Percentiles rank a stretch among this genome's conserved stretches.
Conservation (phyloP, 2,888 invertebrate species). For the Helleia helle region DNA sequence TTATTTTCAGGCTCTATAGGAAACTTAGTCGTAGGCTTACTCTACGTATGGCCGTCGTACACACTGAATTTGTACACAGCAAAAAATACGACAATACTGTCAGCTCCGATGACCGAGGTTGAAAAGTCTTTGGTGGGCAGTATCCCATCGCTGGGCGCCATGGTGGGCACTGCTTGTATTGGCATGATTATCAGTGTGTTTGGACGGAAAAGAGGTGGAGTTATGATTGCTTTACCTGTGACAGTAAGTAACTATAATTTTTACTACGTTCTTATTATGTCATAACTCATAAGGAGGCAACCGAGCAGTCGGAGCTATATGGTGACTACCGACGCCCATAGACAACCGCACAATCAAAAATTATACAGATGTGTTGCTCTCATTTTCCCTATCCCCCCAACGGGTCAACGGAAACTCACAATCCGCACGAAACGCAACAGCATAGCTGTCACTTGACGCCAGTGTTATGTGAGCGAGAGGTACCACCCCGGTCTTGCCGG, state of each 20-base stretch:
- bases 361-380: too few relatives aligned
- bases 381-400: too few relatives aligned
- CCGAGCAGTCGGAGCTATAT: too few relatives aligned
- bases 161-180: conserved; percentile 56
- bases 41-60: conserved; percentile 76
- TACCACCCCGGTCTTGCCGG: too few relatives aligned
- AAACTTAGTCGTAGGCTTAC: conserved; percentile 36
- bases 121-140: conserved; percentile 71
- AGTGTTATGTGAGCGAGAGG: too few relatives aligned
- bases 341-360: too few relatives aligned
- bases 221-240: conserved; percentile 66
- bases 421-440: too few relatives aligned
- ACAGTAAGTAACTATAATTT: conserved; percentile 41
- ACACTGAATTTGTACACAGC: conserved; percentile 55
- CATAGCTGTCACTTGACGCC: too few relatives aligned
- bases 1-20: conserved; percentile 41
- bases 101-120: conserved; percentile 53
- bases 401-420: too few relatives aligned
- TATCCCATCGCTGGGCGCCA: conserved; percentile 68
- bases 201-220: conserved; percentile 70
- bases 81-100: conserved; percentile 46
- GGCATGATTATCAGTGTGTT: conserved; percentile 59
- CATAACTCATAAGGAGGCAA: too few relatives aligned
- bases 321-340: too few relatives aligned
- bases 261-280: too few relatives aligned